phyloP scores from a whole-genome alignment of 2,113 vertebrate genomes.

The Limnothrissa miodon region DNA sequence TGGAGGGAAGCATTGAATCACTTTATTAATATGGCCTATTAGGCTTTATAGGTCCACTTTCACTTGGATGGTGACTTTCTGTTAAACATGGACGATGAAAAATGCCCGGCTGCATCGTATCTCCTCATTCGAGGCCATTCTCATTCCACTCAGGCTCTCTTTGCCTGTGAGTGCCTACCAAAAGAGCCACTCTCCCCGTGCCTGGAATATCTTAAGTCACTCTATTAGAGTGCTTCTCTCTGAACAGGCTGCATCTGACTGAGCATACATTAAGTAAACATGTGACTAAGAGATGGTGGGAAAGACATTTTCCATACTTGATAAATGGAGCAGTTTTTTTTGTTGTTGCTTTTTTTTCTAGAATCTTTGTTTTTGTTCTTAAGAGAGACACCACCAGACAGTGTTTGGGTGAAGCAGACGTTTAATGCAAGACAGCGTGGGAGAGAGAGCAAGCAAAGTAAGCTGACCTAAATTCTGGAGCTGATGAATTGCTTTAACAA shows the following conservation, averaged over 20 bases:
- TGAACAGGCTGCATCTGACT: conserved; percentile 12
- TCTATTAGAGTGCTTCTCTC: conserved; percentile 14
- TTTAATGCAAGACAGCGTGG: neutral
- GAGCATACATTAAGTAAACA: conserved; percentile 11
- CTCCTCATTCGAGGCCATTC: neutral
- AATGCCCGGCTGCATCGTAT: neutral
- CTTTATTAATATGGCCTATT: conserved; percentile 1
- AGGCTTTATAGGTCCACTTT: conserved; percentile 2
- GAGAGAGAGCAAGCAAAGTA: neutral
- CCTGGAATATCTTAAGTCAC: conserved; percentile 16
- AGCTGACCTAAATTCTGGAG: neutral
- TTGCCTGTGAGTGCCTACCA: conserved; percentile 15
- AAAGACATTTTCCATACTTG: neutral
- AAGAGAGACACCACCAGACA: neutral
- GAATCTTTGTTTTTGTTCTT: neutral
- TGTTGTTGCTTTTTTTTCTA: neutral
- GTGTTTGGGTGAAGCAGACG: neutral
- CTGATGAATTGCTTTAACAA: conserved; percentile 10
- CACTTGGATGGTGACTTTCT: neutral
- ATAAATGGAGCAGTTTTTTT: neutral
- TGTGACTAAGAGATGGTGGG: neutral
- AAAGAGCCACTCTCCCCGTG: neutral
- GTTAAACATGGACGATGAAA: conserved; percentile 3
- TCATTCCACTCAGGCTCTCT: conserved; percentile 7
- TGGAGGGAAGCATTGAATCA: neutral